Percentiles rank a stretch among this genome's conserved stretches.
Evolutionary conservation across 2,113 vertebrate species (phyloP).

Genomic region (Grantiella picta): DNA sequence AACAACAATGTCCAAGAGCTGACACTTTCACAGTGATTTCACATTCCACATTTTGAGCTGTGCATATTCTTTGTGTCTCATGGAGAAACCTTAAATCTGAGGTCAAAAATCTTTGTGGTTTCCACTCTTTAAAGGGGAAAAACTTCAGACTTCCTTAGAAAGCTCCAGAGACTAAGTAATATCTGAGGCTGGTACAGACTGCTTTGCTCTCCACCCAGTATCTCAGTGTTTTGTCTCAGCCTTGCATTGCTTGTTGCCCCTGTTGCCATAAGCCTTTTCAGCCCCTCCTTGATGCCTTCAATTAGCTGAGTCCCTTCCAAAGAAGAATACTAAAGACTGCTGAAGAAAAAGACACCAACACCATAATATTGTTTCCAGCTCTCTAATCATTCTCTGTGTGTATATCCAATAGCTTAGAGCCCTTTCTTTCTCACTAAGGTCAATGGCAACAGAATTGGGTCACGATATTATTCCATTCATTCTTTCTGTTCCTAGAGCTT

Average conservation of each 20-base stretch:
- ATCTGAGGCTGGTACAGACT: background rate
- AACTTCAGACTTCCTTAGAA: background rate
- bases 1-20: background rate
- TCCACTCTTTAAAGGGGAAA: background rate
- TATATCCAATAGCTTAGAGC: background rate
- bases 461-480: background rate
- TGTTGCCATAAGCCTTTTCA: background rate
- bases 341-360: background rate
- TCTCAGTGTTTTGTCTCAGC: background rate
- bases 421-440: background rate
- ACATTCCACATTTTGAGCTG: background rate
- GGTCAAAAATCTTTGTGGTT: background rate
- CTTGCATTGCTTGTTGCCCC: background rate
- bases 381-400: background rate
- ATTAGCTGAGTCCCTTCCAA: background rate
- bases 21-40: background rate
- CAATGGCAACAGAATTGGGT: background rate
- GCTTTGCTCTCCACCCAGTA: background rate
- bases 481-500: background rate
- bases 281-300: background rate
- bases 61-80: background rate
- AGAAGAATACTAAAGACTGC: background rate
- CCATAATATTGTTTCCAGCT: background rate
- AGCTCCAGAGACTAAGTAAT: background rate
- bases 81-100: background rate